phyloP scores from a whole-genome alignment of 2,113 vertebrate genomes.

The Vidua macroura region DNA sequence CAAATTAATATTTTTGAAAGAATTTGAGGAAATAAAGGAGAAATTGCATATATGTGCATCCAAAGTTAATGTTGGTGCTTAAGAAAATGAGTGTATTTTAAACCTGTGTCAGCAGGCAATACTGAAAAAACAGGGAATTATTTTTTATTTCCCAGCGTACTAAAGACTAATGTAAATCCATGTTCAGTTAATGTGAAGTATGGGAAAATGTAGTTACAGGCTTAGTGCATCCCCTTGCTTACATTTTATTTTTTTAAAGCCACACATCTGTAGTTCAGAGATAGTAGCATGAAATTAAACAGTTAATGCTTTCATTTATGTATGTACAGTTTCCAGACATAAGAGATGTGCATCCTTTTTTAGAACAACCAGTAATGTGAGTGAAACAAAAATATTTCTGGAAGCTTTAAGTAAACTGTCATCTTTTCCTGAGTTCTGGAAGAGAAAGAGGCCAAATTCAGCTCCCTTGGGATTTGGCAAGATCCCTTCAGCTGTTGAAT shows the following conservation, averaged over 20 bases:
- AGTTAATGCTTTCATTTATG: background rate
- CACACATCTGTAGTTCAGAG: background rate
- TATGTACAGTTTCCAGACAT: background rate
- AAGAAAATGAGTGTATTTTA: background rate
- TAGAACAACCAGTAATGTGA: background rate
- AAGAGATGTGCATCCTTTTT: background rate
- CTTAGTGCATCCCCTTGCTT: background rate
- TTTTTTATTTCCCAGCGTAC: background rate
- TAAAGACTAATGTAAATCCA: background rate
- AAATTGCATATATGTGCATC: background rate
- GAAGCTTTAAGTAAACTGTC: background rate
- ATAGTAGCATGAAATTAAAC: background rate
- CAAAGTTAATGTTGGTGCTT: background rate
- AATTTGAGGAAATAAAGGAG: background rate
- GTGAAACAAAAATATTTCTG: background rate
- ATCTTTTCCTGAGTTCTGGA: background rate
- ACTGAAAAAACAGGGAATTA: background rate
- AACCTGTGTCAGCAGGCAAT: background rate
- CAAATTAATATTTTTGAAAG: background rate
- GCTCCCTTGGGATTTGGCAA: background rate
- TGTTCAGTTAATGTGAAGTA: background rate
- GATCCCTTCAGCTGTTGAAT: background rate
- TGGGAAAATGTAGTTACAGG: background rate
- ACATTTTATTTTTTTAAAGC: background rate
- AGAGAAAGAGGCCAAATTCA: background rate